Conservation (phyloP, 2,888 invertebrate genomes). For the Coecobrya sp. region DNA sequence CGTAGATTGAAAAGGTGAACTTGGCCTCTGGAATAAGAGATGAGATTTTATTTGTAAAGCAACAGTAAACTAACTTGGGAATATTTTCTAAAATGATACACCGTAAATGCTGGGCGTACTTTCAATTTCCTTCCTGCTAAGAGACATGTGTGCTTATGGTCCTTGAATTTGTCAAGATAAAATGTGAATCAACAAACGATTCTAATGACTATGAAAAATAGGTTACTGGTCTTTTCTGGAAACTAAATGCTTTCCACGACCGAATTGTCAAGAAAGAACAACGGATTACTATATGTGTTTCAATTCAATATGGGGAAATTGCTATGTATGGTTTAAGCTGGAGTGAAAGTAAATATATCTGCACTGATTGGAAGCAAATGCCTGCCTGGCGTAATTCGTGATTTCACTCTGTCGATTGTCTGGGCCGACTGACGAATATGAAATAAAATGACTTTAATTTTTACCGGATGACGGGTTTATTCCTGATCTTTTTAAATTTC, state of each 20-base stretch:
- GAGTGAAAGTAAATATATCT: background rate
- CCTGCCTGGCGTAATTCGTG: no score
- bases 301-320: no score
- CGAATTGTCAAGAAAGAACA: background rate
- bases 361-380: conserved; percentile 29
- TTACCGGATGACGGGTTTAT: no score
- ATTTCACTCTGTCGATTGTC: no score
- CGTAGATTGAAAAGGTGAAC: conserved; percentile 98
- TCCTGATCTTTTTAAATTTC: no score
- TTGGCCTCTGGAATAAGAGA: conserved; percentile 91
- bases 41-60: background rate
- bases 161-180: background rate
- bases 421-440: no score
- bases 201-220: background rate
- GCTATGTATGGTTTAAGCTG: background rate
- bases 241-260: background rate
- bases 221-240: background rate
- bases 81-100: no score
- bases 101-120: no score
- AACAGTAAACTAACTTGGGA: no score
- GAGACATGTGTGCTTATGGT: conserved; percentile 44
- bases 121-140: conserved; percentile 68
- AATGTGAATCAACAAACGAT: background rate
- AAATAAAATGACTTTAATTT: no score
- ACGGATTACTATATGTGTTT: background rate